A percentile compares a stretch with the other conserved stretches of the same genome.
These are phyloP conservation scores for Drosophila chauvacae DNA, from an alignment of 1,140 invertebrate species.

Conservation along the genomic window DNA sequence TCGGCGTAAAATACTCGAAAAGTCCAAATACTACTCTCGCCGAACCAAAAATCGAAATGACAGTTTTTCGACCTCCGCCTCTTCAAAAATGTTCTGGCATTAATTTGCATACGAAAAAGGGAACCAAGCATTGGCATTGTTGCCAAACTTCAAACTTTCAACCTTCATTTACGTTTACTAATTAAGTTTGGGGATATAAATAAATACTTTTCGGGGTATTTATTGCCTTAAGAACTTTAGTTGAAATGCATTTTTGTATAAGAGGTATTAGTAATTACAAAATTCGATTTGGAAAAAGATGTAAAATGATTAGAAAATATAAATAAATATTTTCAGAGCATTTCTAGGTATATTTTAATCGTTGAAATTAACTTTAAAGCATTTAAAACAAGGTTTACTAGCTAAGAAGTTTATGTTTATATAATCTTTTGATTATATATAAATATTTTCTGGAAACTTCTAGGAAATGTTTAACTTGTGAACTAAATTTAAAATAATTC, in stretches of 20 bases:
- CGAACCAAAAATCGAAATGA: slow-evolving; percentile 64
- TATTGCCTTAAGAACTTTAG: background rate
- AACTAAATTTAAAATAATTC: too few relatives aligned
- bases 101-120: slow-evolving; percentile 29
- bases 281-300: too few relatives aligned
- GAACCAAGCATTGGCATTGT: slow-evolving; percentile 12
- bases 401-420: too few relatives aligned
- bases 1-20: slow-evolving; percentile 19
- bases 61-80: slow-evolving; percentile 27
- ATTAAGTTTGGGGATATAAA: slow-evolving; percentile 14
- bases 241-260: background rate
- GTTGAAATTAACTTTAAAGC: background rate
- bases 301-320: too few relatives aligned
- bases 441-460: too few relatives aligned
- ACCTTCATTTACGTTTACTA: slow-evolving; percentile 8
- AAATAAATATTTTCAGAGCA: too few relatives aligned
- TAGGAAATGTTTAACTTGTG: too few relatives aligned
- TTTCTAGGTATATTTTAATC: background rate
- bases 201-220: background rate
- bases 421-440: too few relatives aligned
- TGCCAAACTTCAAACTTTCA: slow-evolving; percentile 56
- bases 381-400: background rate
- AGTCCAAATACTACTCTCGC: background rate
- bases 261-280: too few relatives aligned
- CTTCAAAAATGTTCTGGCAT: background rate